Evolutionary conservation across 2,888 invertebrate species (phyloP).

Genomic region (Torymus aiolomorphi): DNA sequence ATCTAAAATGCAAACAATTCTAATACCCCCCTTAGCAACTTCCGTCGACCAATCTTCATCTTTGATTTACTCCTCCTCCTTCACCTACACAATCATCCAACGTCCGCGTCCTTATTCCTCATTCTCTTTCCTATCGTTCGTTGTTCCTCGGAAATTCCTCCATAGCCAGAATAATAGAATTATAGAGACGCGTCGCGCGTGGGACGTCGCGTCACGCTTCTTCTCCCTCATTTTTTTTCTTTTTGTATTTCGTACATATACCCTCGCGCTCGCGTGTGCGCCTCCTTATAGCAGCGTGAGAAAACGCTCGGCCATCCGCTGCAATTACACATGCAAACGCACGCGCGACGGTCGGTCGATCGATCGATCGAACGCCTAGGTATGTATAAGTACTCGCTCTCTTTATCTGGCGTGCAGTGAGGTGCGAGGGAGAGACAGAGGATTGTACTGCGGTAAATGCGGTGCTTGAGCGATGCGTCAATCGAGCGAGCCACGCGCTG

Average conservation of each 20-base stretch:
- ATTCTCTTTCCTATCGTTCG: too few species aligned
- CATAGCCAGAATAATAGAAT: slow-evolving; percentile 29
- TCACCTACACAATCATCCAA: too few species aligned
- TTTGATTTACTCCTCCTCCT: too few species aligned
- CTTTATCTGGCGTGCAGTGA: not conserved
- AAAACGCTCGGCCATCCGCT: slow-evolving; percentile 41
- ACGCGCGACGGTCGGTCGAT: not conserved
- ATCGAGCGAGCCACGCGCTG: not conserved
- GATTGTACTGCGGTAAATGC: too few species aligned
- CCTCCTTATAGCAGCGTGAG: slow-evolving; percentile 32
- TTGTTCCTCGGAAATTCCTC: slow-evolving; percentile 10
- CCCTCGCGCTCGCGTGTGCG: not conserved
- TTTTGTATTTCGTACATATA: not conserved
- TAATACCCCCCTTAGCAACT: too few species aligned
- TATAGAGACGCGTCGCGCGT: slow-evolving; percentile 1
- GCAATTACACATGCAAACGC: not conserved
- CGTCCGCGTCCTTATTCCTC: too few species aligned
- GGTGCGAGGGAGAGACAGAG: not conserved
- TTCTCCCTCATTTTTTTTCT: slow-evolving; percentile 21
- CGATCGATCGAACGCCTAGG: slow-evolving; percentile 23
- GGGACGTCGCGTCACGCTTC: slow-evolving; percentile 8
- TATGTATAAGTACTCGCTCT: not conserved
- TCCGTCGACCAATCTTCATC: too few species aligned
- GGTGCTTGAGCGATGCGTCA: not conserved
- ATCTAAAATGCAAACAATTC: too few species aligned